Base-by-base conservation (phyloP, 2,888 invertebrate genomes). In the Onthophagus sagittarius region DNA sequence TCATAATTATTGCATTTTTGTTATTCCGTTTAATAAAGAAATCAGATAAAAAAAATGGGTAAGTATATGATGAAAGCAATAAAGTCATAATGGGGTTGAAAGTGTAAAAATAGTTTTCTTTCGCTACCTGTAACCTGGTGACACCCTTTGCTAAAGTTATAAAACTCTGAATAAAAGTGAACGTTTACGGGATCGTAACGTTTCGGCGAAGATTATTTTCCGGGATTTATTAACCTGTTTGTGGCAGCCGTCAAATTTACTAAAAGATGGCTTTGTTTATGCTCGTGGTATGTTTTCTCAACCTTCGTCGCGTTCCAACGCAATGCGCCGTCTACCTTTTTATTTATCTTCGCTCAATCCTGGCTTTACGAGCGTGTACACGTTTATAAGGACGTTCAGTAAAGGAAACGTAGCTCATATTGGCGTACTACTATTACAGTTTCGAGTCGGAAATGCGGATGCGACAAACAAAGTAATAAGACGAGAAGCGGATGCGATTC, bases 131-230 rank as follows among this genome's bases (percentile, higher is more conserved):
- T 53, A 53, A 53, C 39, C 39, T 11, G 39, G 9, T 53, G 39
- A 53, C 23, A 67, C n/a, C 67, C 31, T 76, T 76, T 23, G 74
- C 76, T 76, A 78, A 78, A 78, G 77, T 78, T 77, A 77, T 78
- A 78, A 78, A 78, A 77, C 75, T 77, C 76, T 77, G 76, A 77
- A 77, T 77, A 77, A 77, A 78, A 77, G 74, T 76, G 75, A 75
- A 70, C 76, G 76, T 76, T 77, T 76, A 77, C 76, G 73, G 75
- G 74, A 74, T 77, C 77, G 78, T 78, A 77, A 78, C 39, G 77
- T 77, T 78, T 76, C 76, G 75, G 75, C 75, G 74, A 73, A 77
- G 74, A 77, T 76, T 75, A 75, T 77, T 75, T 77, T 72, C 77
- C 69, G 71, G 76, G 76, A 78, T 78, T 78, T 78, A 78, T 78